Conservation (phyloP, 2,888 invertebrate genomes). For the Harpagoxenus sublaevis region DNA sequence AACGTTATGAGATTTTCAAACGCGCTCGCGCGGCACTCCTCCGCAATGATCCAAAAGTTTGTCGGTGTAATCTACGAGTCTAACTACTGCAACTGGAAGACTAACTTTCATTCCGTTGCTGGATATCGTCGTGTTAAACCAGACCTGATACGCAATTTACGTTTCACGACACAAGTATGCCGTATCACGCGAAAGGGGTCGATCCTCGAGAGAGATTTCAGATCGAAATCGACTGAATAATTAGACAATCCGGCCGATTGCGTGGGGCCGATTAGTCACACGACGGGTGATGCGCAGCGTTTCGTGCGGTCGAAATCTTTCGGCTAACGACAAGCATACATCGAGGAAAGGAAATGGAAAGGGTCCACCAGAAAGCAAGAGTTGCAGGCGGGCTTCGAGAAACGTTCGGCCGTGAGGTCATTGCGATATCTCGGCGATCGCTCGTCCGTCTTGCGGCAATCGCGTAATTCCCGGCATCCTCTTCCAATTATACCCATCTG, state of each 20-base stretch:
- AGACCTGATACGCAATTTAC: slow-evolving; percentile 28
- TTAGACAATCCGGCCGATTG: slow-evolving; percentile 77
- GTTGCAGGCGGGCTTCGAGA: slow-evolving; percentile 69
- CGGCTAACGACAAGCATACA: slow-evolving; percentile 61
- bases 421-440: slow-evolving; percentile 74
- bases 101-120: background rate
- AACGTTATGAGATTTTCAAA: background rate
- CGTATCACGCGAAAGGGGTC: slow-evolving; percentile 35
- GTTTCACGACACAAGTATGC: slow-evolving; percentile 7
- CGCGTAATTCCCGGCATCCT: slow-evolving; percentile 77
- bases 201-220: slow-evolving; percentile 50
- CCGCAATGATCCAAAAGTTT: background rate
- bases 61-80: slow-evolving; percentile 8
- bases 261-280: slow-evolving; percentile 80
- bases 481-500: slow-evolving; percentile 77
- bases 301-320: slow-evolving; percentile 38
- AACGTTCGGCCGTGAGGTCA: slow-evolving; percentile 72
- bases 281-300: slow-evolving; percentile 74
- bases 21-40: background rate
- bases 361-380: slow-evolving; percentile 37
- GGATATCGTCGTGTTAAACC: slow-evolving; percentile 9
- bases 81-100: background rate
- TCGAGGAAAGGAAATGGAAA: slow-evolving; percentile 46
- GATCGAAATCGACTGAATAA: slow-evolving; percentile 79
- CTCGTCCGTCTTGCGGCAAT: slow-evolving; percentile 54